Base-by-base conservation (phyloP, 2,888 invertebrate genomes). In the Polydrusus tereticollis region DNA sequence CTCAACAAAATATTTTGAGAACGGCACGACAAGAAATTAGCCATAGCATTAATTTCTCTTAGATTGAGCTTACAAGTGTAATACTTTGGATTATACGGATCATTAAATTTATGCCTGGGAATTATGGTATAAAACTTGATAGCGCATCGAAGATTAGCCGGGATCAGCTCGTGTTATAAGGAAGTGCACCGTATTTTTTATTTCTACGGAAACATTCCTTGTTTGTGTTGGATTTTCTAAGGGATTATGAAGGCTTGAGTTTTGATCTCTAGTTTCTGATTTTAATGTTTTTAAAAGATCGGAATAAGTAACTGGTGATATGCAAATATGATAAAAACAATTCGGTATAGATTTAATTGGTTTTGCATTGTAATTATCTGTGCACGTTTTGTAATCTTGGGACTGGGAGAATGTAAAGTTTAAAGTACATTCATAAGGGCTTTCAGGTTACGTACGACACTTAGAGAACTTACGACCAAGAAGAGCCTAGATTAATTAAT, bases 111-210 rank as follows among this genome's bases (percentile, higher is more conserved):
- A 84, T 86, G 85, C 85, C 84, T 80, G 79, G 85, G 85, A 83
- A 85, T 86, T 85, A 85, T 83, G 84, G 85, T 83, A 84, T 86
- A 85, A 85, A 86, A 86, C 85, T 85, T 85, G 85, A 85, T 86
- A 85, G 85, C 85, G 83, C 85, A 84, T 85, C 84, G 84, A 85
- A 86, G 85, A 86, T 86, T 85, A 86, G 81, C 81, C 82, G 72
- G 85, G 85, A 85, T 85, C 85, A 84, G 81, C 77, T 78, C 80
- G 81, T 52, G 29, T 84, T 83, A 79, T 82, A 83, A 83, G 82
- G 81, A 82, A 83, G 80, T 77, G 81, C 80, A 80, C 78, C 78
- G 79, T 80, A 80, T 81, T 82, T 81, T 82, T 81, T 80, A 38
- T 65, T 70, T 69, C 47, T 43, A 70, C 65, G 7, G 59, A 59